Conservation (phyloP, 2,113 vertebrate species). For the Otus sunia region DNA sequence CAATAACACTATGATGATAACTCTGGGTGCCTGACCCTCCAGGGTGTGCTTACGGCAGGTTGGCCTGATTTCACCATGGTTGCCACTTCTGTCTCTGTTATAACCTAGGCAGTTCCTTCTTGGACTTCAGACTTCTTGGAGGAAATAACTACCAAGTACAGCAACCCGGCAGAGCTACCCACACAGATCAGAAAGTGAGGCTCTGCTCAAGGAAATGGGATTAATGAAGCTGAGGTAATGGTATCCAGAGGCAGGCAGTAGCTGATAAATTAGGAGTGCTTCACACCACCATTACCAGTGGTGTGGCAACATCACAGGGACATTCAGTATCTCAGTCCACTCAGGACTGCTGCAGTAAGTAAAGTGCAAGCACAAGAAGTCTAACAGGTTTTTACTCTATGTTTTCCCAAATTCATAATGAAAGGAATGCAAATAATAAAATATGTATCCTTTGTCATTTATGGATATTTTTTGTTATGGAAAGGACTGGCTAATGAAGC, state of each 20-base stretch:
- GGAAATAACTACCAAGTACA: neutral
- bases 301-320: neutral
- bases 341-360: neutral
- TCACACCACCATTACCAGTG: neutral
- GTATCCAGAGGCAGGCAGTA: neutral
- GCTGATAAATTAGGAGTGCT: neutral
- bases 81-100: neutral
- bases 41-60: neutral
- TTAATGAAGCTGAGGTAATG: neutral
- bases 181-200: neutral
- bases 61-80: neutral
- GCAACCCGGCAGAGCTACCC: neutral
- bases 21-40: neutral
- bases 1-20: neutral
- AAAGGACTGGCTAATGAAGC: neutral
- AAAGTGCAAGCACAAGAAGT: neutral
- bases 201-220: neutral
- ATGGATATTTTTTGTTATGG: neutral
- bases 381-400: neutral
- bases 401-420: neutral
- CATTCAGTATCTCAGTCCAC: rapidly evolving
- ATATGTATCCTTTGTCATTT: neutral
- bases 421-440: neutral
- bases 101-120: neutral
- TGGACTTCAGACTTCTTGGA: neutral